Evolutionary conservation across 2,113 vertebrate genomes (phyloP), one percentile per base, ranked within the genome.

Genomic region (Malaclemys terrapin): DNA sequence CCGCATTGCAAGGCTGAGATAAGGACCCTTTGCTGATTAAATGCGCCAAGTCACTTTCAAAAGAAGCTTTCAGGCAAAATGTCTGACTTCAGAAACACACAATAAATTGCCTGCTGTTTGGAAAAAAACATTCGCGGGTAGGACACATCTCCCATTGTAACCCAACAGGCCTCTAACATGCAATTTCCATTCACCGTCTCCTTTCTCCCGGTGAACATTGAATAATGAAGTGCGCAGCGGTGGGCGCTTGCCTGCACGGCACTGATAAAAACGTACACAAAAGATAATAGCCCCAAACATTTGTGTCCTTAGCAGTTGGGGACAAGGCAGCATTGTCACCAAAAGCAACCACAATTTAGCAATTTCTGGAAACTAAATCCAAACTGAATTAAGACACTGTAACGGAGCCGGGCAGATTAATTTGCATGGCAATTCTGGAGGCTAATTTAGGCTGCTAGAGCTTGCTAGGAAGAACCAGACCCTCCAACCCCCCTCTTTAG

Each of bases 11-110:
- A 17, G 45, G 87, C 93, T 0, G 4, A 93, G 97, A 94, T 94
- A 95, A 95, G 95, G 95, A 59, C 87, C 85, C 95, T 59, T 91
- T 87, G 85, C 85, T 78, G 94, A 96, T 94, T 93, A 85, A 96
- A 80, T 6, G 87, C 84, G 84, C 24, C 94, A 1, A 81, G 84
- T 10, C 93, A 5, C 47, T 89, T 54, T 31, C 83, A 85, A 84
- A 90, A 89, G 94, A 12, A 87, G 93, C 91, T 96, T 90, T 87
- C 88, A 8, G 88, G 89, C 62, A 75, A 38, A 94, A 96, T 88
- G 81, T 75, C 91, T 45, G 87, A 24, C 90, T 93, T 88, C 76
- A 85, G 90, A 80, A 93, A 76, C 0, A 0, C 9, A 38, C 88
- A 81, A 3, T 3, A 87, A 91, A 80, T 29, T 7, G 80, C 59